Evolutionary conservation across 2,888 invertebrate species (phyloP), one percentile per base, ranked within the genome.

Genomic region (Girardia tigrina): DNA sequence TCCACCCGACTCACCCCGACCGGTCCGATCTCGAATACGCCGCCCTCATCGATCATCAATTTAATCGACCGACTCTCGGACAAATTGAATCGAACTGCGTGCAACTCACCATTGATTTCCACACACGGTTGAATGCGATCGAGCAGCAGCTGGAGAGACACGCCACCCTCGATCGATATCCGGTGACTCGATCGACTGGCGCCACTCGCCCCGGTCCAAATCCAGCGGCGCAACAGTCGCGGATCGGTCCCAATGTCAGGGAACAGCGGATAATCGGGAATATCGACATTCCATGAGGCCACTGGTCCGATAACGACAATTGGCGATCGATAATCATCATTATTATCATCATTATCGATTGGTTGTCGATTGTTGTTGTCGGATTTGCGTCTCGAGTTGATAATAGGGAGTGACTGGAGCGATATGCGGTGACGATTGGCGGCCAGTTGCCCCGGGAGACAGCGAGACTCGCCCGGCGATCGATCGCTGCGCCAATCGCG

Each of bases 251-350:
- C 56, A 2, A 56, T 56, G n/a, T 56, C 56, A 2, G 56, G 56
- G 23, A 56, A 56, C 23, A 56, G n/a, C n/a, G 56, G 56, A 56
- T 56, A 56, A 4, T 56, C 56, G n/a, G 56, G 56, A 12, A 56
- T 56, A 56, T 56, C 56, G 4, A 56, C 56, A 6, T 56, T 56
- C 56, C 56, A 56, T n/a, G n/a, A n/a, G n/a, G n/a, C n/a, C n/a
- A 56, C 2, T 12, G 56, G n/a, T 56, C n/a, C 20, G 23, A 6
- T 56, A n/a, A 56, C 16, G 16, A 36, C n/a, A 56, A n/a, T 12
- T 56, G 4, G n/a, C n/a, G n/a, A 56, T 56, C 23, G 6, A 6
- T 20, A 12, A 12, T 56, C n/a, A 20, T 12, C 56, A 56, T 56
- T 56, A 20, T 56, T 23, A 20, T 56, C 23, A 16, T 56, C 23